Conservation (phyloP, 2,888 invertebrate genomes). For the Aphodius sticticus region DNA sequence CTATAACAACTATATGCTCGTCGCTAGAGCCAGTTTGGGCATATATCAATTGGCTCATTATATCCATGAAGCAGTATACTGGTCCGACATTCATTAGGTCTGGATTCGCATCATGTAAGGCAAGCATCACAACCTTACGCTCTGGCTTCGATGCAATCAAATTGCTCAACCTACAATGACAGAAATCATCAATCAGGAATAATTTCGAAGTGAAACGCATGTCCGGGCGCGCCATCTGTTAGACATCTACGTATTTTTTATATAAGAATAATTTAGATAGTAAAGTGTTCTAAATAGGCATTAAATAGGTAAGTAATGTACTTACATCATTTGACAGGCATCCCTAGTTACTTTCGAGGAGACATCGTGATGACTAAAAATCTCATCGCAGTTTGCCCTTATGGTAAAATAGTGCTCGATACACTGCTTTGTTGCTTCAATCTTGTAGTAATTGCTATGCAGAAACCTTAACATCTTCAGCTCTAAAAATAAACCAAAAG, state of each 20-base stretch:
- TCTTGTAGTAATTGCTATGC: conserved; percentile 73
- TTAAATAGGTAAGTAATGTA: neutral
- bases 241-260: too few relatives aligned
- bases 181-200: too few relatives aligned
- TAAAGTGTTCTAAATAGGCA: too few relatives aligned
- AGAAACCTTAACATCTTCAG: conserved; percentile 67
- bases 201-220: too few relatives aligned
- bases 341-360: conserved; percentile 43
- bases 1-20: conserved; percentile 69
- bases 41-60: conserved; percentile 47
- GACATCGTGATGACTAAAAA: conserved; percentile 62
- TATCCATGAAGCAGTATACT: neutral
- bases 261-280: too few relatives aligned
- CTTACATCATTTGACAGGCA: neutral
- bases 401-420: conserved; percentile 50
- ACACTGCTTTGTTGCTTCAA: conserved; percentile 48
- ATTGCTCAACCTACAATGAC: neutral
- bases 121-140: neutral
- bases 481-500: conserved; percentile 31
- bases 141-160: neutral
- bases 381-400: conserved; percentile 48
- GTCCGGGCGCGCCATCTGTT: too few relatives aligned
- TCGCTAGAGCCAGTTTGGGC: conserved; percentile 60
- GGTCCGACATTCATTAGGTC: neutral
- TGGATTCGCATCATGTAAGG: neutral